Conservation (phyloP, 1,140 invertebrate genomes). For the Ostrea edulis region DNA sequence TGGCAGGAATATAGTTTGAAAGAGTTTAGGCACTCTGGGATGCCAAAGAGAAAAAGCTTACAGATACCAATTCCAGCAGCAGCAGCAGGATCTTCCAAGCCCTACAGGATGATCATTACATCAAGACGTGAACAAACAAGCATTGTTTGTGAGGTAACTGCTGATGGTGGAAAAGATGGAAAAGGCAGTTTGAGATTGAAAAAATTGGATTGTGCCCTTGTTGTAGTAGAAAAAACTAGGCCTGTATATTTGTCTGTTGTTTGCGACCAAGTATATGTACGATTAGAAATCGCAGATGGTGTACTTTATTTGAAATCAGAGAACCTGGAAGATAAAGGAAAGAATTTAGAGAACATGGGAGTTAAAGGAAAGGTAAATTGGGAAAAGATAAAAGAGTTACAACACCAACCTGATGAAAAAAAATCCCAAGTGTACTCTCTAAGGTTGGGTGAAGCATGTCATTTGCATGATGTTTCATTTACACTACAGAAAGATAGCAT, state of each 20-base stretch:
- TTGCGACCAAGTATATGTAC: not conserved
- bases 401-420: not conserved
- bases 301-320: not conserved
- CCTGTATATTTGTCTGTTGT: not conserved
- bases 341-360: not conserved
- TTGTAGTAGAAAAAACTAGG: not conserved
- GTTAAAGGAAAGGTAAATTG: not conserved
- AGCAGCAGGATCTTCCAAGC: not conserved
- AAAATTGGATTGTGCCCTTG: not conserved
- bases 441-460: not conserved
- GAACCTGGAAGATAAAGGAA: not conserved
- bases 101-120: not conserved
- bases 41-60: not conserved
- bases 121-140: not conserved
- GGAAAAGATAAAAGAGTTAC: not conserved
- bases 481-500: not conserved
- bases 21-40: not conserved
- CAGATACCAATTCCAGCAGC: constrained; percentile 2
- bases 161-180: not conserved
- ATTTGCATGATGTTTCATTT: not conserved
- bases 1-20: not conserved
- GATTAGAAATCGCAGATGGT: not conserved
- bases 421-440: not conserved
- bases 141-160: not conserved
- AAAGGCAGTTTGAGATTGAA: not conserved